Conservation (phyloP, 2,113 vertebrate genomes). For the Oncorhynchus keta region DNA sequence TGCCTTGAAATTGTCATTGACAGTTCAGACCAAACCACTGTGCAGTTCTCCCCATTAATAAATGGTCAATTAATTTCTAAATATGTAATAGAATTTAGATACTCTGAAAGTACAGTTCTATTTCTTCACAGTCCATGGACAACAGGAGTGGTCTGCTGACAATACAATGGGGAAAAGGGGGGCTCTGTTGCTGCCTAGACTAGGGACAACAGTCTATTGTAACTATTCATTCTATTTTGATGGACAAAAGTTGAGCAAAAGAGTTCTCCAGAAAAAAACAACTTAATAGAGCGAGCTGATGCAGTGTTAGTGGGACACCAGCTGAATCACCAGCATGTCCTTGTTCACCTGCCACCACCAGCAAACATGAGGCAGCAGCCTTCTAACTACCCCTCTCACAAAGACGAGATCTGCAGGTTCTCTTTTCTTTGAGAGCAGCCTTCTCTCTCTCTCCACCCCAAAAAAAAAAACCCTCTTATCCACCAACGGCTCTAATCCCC, state of each 20-base stretch:
- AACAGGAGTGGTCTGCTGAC: conserved; percentile 25
- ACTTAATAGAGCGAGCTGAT: conserved; percentile 3
- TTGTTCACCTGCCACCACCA: conserved; percentile 23
- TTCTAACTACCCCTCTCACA: conserved; percentile 37
- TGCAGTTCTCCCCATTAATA: conserved; percentile 48
- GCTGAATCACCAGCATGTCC: conserved; percentile 45
- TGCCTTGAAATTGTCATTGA: conserved; percentile 48
- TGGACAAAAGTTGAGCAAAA: conserved; percentile 52
- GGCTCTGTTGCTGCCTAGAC: neutral
- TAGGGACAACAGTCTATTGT: conserved; percentile 12
- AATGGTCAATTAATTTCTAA: conserved; percentile 39
- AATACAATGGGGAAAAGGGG: neutral
- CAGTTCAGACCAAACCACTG: conserved; percentile 55
- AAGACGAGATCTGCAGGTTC: conserved; percentile 45
- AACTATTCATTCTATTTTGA: conserved; percentile 29
- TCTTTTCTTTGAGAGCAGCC: conserved; percentile 36
- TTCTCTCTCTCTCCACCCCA: conserved; percentile 32
- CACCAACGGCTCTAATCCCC: conserved; percentile 68
- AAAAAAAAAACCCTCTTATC: conserved; percentile 39
- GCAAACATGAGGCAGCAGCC: conserved; percentile 41
- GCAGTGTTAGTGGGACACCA: conserved; percentile 5
- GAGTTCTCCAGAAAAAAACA: conserved; percentile 13
- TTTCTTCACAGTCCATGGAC: conserved; percentile 28
- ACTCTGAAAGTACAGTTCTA: conserved; percentile 39
- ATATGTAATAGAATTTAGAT: conserved; percentile 40